Conservation (phyloP, 2,797 vertebrate species). For the Columba guinea region DNA sequence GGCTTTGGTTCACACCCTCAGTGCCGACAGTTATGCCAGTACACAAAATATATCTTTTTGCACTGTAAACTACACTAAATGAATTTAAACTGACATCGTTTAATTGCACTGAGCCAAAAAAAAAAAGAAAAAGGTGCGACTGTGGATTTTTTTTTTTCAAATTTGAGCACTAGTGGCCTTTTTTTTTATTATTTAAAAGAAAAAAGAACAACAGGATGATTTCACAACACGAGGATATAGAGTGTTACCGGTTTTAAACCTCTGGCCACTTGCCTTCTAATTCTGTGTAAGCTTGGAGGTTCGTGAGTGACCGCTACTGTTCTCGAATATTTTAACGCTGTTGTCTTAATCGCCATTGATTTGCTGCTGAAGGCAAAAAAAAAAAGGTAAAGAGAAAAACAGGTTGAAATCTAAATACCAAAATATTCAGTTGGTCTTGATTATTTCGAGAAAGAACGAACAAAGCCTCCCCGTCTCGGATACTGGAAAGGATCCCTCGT, state of each 20-base stretch:
- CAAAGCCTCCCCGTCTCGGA: constrained; percentile 7
- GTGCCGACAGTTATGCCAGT: constrained; percentile 84
- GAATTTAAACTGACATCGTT: constrained; percentile 66
- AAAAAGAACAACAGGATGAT: constrained; percentile 69
- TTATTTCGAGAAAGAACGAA: constrained; percentile 49
- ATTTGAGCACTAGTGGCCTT: constrained; percentile 87
- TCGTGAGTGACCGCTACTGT: constrained; percentile 51
- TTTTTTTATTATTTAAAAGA: neutral
- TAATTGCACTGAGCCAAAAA: constrained; percentile 79
- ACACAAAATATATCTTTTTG: constrained; percentile 82
- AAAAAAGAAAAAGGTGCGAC: constrained; percentile 62
- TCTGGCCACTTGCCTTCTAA: constrained; percentile 52
- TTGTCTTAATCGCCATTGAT: constrained; percentile 76
- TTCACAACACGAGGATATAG: constrained; percentile 26
- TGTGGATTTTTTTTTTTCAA: constrained; percentile 62
- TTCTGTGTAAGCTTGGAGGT: constrained; percentile 26
- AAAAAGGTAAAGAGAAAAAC: neutral
- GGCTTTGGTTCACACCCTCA: constrained; percentile 82
- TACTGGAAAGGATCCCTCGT: constrained; percentile 8
- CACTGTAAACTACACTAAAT: constrained; percentile 85
- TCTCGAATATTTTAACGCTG: constrained; percentile 51
- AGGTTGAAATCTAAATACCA: constrained; percentile 58
- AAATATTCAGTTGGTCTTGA: constrained; percentile 64
- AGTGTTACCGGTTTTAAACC: constrained; percentile 26
- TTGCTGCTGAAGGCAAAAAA: constrained; percentile 75